These are phyloP conservation scores for Carduelis carduelis DNA, from an alignment of 2,797 vertebrate species.

Conservation along the genomic window DNA sequence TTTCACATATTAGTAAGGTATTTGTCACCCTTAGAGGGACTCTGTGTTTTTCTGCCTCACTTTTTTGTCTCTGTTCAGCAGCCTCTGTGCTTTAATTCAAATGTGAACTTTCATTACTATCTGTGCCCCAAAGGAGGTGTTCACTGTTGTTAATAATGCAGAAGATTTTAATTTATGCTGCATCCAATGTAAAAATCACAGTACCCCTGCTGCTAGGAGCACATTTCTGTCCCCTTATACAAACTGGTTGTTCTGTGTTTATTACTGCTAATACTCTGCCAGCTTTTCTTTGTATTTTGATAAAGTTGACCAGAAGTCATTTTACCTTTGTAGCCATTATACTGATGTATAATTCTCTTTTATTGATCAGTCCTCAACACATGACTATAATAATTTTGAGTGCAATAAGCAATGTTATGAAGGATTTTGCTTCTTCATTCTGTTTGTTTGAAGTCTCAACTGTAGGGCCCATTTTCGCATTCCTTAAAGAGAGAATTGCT, in stretches of 20 bases:
- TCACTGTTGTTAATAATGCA: conserved; percentile 48
- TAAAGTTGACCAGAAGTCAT: conserved; percentile 42
- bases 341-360: conserved; percentile 38
- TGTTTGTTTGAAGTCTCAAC: conserved; percentile 65
- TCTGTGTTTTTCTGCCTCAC: neutral
- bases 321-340: conserved; percentile 20
- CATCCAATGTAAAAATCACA: conserved; percentile 26
- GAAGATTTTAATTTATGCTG: conserved; percentile 51
- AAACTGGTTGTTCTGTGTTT: neutral
- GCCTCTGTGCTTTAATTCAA: neutral
- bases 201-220: neutral
- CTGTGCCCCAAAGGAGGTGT: neutral
- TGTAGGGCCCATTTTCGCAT: conserved; percentile 65
- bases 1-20: neutral
- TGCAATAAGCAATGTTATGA: conserved; percentile 29
- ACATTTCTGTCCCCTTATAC: neutral
- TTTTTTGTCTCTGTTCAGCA: neutral
- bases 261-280: neutral
- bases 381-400: neutral
- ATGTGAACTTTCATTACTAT: conserved; percentile 43
- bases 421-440: conserved; percentile 40
- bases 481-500: conserved; percentile 68
- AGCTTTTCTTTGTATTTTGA: neutral
- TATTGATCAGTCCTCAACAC: neutral
- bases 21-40: neutral